A percentile compares a stretch with the other conserved stretches of the same genome.
phyloP scores from a whole-genome alignment of 2,888 invertebrate genomes.

The Amblyjoppa fuscipennis region DNA sequence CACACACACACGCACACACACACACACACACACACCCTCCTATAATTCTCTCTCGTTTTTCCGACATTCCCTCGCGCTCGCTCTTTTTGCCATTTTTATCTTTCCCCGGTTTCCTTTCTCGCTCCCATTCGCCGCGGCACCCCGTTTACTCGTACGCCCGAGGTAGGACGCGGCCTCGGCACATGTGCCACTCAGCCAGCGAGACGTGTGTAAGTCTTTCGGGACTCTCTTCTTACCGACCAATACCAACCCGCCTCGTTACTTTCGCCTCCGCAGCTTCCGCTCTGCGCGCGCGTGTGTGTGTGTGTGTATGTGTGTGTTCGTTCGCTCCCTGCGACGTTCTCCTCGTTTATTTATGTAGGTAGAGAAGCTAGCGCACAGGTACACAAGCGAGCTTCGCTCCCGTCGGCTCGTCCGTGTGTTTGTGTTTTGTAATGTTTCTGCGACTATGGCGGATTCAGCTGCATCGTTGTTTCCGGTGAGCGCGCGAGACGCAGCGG shows the following conservation, averaged over 20 bases:
- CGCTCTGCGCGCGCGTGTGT: background rate
- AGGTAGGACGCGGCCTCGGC: constrained; percentile 71
- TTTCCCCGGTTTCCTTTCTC: constrained; percentile 63
- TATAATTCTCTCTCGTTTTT: constrained; percentile 60
- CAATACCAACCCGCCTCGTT: background rate
- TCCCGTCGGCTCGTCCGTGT: background rate
- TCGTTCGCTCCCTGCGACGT: background rate
- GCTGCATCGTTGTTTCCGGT: constrained; percentile 21
- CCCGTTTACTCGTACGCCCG: constrained; percentile 83
- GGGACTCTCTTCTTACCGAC: constrained; percentile 43
- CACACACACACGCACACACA: constrained; percentile 73
- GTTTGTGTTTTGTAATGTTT: constrained; percentile 33
- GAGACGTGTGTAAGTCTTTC: constrained; percentile 66
- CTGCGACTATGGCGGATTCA: background rate
- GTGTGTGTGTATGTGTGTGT: background rate
- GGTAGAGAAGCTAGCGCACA: constrained; percentile 3
- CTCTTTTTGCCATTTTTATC: constrained; percentile 12
- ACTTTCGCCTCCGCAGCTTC: background rate
- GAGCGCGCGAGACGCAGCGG: constrained; percentile 52
- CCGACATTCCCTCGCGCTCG: constrained; percentile 48
- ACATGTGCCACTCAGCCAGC: constrained; percentile 68
- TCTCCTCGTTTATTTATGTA: constrained; percentile 36
- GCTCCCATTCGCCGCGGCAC: constrained; percentile 75
- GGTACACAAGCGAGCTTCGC: background rate
- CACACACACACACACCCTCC: constrained; percentile 67